Conservation (phyloP, 2,113 vertebrate species). For the Pygoscelis antarcticus region DNA sequence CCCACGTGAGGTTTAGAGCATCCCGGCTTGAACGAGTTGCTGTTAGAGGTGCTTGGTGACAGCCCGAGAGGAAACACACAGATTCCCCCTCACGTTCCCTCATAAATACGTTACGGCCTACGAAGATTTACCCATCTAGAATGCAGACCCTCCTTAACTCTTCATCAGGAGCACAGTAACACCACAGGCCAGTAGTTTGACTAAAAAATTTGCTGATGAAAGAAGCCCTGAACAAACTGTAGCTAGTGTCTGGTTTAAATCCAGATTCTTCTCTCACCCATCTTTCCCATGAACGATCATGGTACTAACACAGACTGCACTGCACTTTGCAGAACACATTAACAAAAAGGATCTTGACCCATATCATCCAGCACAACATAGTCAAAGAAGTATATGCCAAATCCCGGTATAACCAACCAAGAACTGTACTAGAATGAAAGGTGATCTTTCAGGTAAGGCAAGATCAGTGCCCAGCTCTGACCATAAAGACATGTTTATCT, state of each 20-base stretch:
- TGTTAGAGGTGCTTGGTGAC: background rate
- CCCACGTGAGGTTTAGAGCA: background rate
- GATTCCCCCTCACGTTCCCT: background rate
- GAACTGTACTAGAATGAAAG: background rate
- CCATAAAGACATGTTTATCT: background rate
- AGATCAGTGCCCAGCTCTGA: background rate
- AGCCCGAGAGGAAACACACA: background rate
- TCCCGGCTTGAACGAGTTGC: background rate
- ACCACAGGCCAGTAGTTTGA: background rate
- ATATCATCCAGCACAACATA: too few species aligned
- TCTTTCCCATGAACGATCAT: fast-evolving
- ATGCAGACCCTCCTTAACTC: background rate
- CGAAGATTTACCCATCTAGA: background rate
- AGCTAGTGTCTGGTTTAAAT: background rate
- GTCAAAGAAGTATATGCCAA: background rate
- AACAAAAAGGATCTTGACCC: background rate
- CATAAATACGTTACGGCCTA: fast-evolving
- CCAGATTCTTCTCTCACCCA: background rate
- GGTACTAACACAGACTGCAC: background rate
- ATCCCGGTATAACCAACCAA: background rate
- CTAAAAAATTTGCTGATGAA: background rate
- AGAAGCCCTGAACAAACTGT: background rate
- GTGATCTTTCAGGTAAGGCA: background rate
- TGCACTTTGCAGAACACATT: too few species aligned
- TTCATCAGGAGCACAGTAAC: background rate